Conservation (phyloP, 2,797 vertebrate genomes). For the Falco berigora region DNA sequence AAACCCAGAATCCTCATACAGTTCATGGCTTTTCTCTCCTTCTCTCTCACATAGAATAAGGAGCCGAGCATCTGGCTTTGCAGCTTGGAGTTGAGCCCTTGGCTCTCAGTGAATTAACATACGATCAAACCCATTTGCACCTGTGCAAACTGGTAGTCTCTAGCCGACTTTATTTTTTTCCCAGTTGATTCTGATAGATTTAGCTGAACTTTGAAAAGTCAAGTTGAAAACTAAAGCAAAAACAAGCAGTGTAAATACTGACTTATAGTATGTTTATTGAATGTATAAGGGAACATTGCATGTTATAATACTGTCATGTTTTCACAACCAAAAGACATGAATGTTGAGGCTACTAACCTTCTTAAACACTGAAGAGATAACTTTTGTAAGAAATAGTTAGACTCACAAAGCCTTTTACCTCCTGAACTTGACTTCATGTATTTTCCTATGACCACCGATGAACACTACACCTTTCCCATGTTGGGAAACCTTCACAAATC, state of each 20-base stretch:
- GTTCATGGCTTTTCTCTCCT: background rate
- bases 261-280: background rate
- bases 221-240: background rate
- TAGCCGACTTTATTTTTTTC: background rate
- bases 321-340: background rate
- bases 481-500: background rate
- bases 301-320: background rate
- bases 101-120: conserved; percentile 48
- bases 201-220: background rate
- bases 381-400: background rate
- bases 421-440: background rate
- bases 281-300: background rate
- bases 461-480: background rate
- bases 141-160: conserved; percentile 36
- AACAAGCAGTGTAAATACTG: background rate
- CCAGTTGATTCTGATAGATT: background rate
- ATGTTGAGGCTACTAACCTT: background rate
- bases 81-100: conserved; percentile 56
- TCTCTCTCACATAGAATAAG: background rate
- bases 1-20: background rate
- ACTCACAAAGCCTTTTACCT: background rate
- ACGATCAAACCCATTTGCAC: conserved; percentile 51
- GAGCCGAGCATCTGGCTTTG: conserved; percentile 49
- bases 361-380: background rate
- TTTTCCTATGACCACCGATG: background rate